These are phyloP conservation scores for Pyrrhia umbra DNA, from an alignment of 2,888 invertebrate genomes.

Conservation along the genomic window DNA sequence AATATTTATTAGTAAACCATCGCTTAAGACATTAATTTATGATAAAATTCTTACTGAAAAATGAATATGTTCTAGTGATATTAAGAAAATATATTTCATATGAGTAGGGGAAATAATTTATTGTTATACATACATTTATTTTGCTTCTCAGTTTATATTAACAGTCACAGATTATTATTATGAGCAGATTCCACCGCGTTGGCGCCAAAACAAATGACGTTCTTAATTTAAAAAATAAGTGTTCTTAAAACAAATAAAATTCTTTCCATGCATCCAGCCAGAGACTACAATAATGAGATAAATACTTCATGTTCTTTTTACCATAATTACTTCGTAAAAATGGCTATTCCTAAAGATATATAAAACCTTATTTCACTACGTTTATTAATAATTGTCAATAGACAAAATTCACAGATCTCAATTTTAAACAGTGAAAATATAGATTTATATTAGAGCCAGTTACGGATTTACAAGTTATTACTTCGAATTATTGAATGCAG, in stretches of 20 bases:
- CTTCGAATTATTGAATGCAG: too few relatives aligned
- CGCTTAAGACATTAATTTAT: neutral
- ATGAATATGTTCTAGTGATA: neutral
- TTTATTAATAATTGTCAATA: too few relatives aligned
- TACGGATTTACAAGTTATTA: too few relatives aligned
- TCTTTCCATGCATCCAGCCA: constrained; percentile 20
- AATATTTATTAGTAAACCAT: too few relatives aligned
- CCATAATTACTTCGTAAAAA: too few relatives aligned
- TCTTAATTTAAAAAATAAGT: neutral
- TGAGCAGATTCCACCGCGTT: neutral
- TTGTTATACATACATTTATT: neutral
- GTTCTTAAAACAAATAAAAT: constrained; percentile 19
- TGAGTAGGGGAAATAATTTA: neutral
- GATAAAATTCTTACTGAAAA: neutral
- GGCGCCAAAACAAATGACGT: constrained; percentile 22
- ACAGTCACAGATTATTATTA: neutral
- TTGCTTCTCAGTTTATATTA: neutral
- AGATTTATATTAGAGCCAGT: too few relatives aligned
- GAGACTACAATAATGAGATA: neutral
- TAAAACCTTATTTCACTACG: too few relatives aligned
- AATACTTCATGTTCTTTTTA: constrained; percentile 11
- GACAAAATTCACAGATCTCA: too few relatives aligned
- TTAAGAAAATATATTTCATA: neutral
- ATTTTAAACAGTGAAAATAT: too few relatives aligned
- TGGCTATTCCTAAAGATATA: too few relatives aligned